Percentiles rank a stretch among this genome's conserved stretches.
These are phyloP conservation scores for Steinernema scapterisci DNA, from an alignment of 2,888 invertebrate species.

Conservation along the genomic window DNA sequence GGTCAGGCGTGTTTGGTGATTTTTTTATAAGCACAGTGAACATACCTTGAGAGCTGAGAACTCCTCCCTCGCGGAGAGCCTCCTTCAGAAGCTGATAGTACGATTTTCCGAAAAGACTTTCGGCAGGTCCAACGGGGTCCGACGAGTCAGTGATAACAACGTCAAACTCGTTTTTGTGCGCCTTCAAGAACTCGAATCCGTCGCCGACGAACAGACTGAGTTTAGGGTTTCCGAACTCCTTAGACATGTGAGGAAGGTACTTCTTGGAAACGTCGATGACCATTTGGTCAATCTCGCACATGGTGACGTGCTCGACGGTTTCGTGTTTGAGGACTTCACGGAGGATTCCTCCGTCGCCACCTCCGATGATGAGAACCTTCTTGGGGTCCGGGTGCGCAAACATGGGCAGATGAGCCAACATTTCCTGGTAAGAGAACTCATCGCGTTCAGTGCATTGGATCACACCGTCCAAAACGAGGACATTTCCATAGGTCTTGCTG, in stretches of 20 bases:
- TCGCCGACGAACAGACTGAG: slow-evolving; percentile 84
- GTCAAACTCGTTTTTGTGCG: slow-evolving; percentile 82
- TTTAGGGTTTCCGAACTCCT: slow-evolving; percentile 83
- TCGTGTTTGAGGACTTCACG: slow-evolving; percentile 93
- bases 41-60: slow-evolving; percentile 85
- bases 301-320: slow-evolving; percentile 80
- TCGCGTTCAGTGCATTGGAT: slow-evolving; percentile 95
- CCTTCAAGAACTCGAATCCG: slow-evolving; percentile 90
- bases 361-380: slow-evolving; percentile 89
- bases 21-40: too few relatives aligned
- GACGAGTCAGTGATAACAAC: slow-evolving; percentile 98
- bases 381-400: slow-evolving; percentile 88
- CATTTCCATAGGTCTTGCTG: slow-evolving; percentile 81
- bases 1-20: too few relatives aligned
- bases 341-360: slow-evolving; percentile 96
- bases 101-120: slow-evolving; percentile 78
- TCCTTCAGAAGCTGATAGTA: slow-evolving; percentile 84
- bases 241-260: slow-evolving; percentile 87
- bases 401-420: slow-evolving; percentile 91
- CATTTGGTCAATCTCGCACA: slow-evolving; percentile 92
- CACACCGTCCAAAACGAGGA: slow-evolving; percentile 88
- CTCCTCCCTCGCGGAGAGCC: slow-evolving; percentile 82
- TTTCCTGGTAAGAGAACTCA: slow-evolving; percentile 91
- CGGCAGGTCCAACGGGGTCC: slow-evolving; percentile 88
- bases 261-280: slow-evolving; percentile 88